Conservation (phyloP, 2,888 invertebrate species). For the Eurytoma adleriae region DNA sequence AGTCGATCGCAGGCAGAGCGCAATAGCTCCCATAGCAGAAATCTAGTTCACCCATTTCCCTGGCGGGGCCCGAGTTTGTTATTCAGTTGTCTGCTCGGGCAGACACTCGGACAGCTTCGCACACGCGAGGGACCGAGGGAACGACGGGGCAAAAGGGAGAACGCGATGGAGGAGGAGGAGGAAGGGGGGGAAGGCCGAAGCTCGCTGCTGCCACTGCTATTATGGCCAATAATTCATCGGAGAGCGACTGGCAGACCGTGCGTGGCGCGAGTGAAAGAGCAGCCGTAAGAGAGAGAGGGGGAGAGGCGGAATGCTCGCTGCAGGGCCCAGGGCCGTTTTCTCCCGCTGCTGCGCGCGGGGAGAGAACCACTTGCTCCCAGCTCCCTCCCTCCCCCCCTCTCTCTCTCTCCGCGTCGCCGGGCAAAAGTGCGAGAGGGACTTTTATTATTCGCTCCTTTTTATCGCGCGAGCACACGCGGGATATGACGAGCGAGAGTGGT, state of each 20-base stretch:
- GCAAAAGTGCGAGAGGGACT: conserved; percentile 37
- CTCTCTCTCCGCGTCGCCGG: background rate
- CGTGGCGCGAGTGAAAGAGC: conserved; percentile 66
- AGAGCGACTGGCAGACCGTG: conserved; percentile 73
- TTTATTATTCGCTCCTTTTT: conserved; percentile 30
- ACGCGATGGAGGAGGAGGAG: conserved; percentile 39
- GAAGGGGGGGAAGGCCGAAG: conserved; percentile 62
- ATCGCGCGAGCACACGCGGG: background rate
- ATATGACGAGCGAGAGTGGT: background rate
- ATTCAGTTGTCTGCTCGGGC: conserved; percentile 28
- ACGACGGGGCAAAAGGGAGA: conserved; percentile 5
- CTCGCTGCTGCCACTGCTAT: conserved; percentile 73
- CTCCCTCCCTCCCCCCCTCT: conserved; percentile 10
- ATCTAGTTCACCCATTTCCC: conserved; percentile 33
- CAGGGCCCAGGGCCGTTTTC: conserved; percentile 42
- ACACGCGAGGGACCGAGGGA: background rate
- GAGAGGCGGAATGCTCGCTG: conserved; percentile 14
- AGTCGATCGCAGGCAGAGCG: no score
- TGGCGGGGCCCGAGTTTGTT: conserved; percentile 12
- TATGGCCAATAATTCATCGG: conserved; percentile 76
- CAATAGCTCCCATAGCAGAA: background rate
- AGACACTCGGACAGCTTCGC: conserved; percentile 12
- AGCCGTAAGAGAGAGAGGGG: conserved; percentile 1
- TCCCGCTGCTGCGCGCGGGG: conserved; percentile 4
- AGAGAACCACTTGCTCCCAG: background rate